phyloP scores from a whole-genome alignment of 2,888 invertebrate genomes.

The Rosalia funebris region DNA sequence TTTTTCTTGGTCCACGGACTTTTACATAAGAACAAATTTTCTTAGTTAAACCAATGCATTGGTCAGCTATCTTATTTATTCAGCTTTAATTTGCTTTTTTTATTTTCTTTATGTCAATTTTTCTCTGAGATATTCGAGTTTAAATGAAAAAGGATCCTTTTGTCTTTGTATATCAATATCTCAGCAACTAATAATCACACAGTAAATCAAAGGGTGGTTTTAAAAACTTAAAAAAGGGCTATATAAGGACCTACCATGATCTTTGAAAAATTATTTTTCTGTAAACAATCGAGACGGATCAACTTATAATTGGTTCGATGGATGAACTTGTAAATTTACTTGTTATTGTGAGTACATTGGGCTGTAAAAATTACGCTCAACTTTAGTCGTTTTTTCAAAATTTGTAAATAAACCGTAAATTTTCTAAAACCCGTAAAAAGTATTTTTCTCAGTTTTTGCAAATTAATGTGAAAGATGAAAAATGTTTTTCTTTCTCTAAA shows the following conservation, averaged over 20 bases:
- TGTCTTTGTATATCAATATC: background rate
- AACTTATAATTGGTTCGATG: no score
- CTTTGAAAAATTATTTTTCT: background rate
- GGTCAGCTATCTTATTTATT: background rate
- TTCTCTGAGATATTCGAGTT: background rate
- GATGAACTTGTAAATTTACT: background rate
- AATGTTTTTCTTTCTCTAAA: background rate
- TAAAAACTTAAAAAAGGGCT: background rate
- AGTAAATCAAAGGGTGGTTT: constrained; percentile 1
- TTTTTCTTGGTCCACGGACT: background rate
- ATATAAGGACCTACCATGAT: background rate
- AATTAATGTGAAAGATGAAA: background rate
- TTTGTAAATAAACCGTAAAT: background rate
- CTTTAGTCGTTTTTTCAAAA: background rate
- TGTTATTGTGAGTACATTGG: background rate
- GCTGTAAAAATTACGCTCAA: background rate
- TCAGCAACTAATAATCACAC: background rate
- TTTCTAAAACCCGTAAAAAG: background rate
- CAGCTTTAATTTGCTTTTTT: constrained; percentile 3
- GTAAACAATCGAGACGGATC: background rate
- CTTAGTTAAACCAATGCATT: background rate
- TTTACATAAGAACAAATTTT: background rate
- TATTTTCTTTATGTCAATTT: background rate
- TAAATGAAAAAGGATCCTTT: background rate
- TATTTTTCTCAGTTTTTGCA: background rate